Conservation (phyloP, 2,888 invertebrate genomes). For the Eurytoma californica region DNA sequence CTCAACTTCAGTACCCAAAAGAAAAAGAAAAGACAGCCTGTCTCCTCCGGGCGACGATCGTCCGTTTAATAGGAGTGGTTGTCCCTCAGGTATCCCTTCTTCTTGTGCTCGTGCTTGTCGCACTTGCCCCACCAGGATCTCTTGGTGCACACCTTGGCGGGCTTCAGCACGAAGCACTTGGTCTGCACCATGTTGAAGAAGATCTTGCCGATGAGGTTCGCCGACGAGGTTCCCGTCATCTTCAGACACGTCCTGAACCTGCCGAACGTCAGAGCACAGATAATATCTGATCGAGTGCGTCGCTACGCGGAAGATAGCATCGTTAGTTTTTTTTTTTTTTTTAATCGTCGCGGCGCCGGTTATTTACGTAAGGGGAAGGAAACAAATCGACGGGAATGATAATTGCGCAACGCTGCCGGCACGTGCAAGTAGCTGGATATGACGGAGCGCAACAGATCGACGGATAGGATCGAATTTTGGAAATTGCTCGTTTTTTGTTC, state of each 20-base stretch:
- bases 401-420: too few relatives aligned
- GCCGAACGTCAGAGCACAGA: constrained; percentile 57
- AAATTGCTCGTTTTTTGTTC: too few relatives aligned
- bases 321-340: too few relatives aligned
- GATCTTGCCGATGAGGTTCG: constrained; percentile 92
- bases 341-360: too few relatives aligned
- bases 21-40: too few relatives aligned
- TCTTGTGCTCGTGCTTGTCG: constrained; percentile 80
- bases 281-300: too few relatives aligned
- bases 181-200: constrained; percentile 98
- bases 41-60: not conserved
- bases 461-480: too few relatives aligned
- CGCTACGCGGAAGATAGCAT: too few relatives aligned
- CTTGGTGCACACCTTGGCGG: constrained; percentile 83
- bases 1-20: constrained; percentile 26
- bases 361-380: too few relatives aligned
- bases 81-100: constrained; percentile 85
- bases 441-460: too few relatives aligned
- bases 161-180: constrained; percentile 91
- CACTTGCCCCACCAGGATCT: constrained; percentile 91
- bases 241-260: constrained; percentile 96
- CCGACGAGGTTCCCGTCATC: constrained; percentile 89
- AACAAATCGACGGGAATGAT: too few relatives aligned
- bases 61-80: constrained; percentile 80
- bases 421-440: too few relatives aligned